These are phyloP conservation scores for Hipposideros larvatus DNA, from an alignment of 2,797 vertebrate species.

Conservation along the genomic window DNA sequence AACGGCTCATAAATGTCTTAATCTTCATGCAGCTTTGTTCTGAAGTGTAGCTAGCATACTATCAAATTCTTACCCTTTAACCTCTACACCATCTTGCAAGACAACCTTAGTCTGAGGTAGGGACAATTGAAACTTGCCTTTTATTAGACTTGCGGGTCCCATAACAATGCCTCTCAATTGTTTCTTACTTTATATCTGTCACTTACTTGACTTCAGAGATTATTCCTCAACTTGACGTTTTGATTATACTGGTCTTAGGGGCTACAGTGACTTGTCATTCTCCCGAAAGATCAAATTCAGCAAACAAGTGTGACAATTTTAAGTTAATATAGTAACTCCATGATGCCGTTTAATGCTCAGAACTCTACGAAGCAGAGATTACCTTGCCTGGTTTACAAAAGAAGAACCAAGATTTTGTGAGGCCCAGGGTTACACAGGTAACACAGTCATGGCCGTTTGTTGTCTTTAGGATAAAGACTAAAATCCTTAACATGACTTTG, in stretches of 20 bases:
- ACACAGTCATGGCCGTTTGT: fast-evolving
- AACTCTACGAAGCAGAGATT: not conserved
- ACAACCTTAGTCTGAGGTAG: not conserved
- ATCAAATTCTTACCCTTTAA: not conserved
- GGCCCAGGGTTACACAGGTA: not conserved
- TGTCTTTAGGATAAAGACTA: not conserved
- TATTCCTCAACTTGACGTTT: not conserved
- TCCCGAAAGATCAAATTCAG: not conserved
- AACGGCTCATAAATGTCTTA: not conserved
- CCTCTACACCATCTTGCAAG: not conserved
- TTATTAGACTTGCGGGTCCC: not conserved
- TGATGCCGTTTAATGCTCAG: not conserved
- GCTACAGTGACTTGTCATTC: not conserved
- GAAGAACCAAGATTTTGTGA: not conserved
- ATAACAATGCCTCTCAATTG: not conserved
- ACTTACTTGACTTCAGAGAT: not conserved
- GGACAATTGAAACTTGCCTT: not conserved
- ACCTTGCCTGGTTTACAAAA: not conserved
- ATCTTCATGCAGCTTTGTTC: not conserved
- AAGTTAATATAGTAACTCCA: not conserved
- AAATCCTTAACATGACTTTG: not conserved
- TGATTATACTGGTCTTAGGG: not conserved
- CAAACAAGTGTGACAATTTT: not conserved
- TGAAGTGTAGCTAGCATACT: not conserved
- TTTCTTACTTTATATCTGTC: not conserved